A percentile compares a stretch with the other conserved stretches of the same genome.
Conservation (phyloP, 2,113 vertebrate species). For the Cyanoliseus patagonus region DNA sequence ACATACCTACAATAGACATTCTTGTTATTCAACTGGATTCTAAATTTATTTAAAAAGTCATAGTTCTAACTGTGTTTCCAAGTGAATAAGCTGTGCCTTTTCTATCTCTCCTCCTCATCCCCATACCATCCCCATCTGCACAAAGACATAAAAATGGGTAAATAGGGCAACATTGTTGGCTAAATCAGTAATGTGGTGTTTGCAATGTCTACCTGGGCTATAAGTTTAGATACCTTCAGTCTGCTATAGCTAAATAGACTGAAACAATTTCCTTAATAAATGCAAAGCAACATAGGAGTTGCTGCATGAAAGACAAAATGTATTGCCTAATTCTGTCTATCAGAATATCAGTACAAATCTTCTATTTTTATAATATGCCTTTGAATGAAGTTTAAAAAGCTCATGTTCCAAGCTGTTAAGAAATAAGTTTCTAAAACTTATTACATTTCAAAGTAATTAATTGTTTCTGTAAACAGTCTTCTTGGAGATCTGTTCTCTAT, state of each 20-base stretch:
- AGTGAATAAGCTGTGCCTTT: neutral
- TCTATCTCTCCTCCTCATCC: neutral
- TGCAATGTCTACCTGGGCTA: neutral
- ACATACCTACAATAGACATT: neutral
- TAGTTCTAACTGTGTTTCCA: neutral
- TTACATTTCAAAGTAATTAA: neutral
- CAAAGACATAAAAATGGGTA: neutral
- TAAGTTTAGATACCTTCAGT: neutral
- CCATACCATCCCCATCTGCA: neutral
- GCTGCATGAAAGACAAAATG: neutral
- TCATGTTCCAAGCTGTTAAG: neutral
- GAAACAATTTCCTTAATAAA: neutral
- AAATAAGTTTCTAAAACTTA: neutral
- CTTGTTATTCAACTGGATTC: neutral
- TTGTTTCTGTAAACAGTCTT: neutral
- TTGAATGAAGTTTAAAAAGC: accelerated
- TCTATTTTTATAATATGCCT: neutral
- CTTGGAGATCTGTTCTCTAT: neutral
- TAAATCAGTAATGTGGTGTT: neutral
- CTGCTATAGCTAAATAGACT: neutral
- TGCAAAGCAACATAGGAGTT: neutral
- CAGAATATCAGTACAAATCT: neutral
- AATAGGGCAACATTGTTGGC: neutral
- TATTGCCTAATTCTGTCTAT: neutral
- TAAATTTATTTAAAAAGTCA: neutral